Conservation (phyloP, 2,797 vertebrate genomes). For the Cyclopterus lumpus region DNA sequence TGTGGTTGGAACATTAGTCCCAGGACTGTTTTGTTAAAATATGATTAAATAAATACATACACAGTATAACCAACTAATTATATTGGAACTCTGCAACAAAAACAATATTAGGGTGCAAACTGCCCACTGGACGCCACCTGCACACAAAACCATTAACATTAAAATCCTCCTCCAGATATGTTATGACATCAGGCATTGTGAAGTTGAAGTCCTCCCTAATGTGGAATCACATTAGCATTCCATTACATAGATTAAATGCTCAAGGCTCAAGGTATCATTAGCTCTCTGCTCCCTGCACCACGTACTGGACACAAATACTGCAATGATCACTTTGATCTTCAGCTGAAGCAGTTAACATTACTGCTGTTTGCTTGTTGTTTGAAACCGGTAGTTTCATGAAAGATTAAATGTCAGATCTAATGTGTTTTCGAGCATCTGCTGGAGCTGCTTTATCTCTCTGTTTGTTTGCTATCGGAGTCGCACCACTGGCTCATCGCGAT, state of each 20-base stretch:
- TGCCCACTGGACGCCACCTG: constrained; percentile 56
- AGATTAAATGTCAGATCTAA: constrained; percentile 31
- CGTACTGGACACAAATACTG: constrained; percentile 9
- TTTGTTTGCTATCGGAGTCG: constrained; percentile 14
- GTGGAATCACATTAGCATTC: constrained; percentile 41
- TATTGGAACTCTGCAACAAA: background rate
- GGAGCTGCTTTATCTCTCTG: constrained; percentile 16
- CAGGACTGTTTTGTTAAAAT: background rate
- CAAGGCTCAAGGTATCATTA: constrained; percentile 11
- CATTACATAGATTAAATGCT: constrained; percentile 14
- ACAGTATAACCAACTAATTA: background rate
- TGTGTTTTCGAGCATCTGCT: constrained; percentile 25
- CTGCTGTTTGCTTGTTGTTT: constrained; percentile 21
- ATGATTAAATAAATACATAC: background rate
- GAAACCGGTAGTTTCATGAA: constrained; percentile 13
- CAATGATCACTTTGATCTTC: constrained; percentile 6
- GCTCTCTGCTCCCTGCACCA: constrained; percentile 12
- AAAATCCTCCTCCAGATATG: constrained; percentile 19
- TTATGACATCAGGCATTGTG: constrained; percentile 18
- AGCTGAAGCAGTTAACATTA: constrained; percentile 9
- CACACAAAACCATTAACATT: constrained; percentile 45
- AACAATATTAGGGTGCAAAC: constrained; percentile 29
- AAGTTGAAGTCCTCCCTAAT: constrained; percentile 13
- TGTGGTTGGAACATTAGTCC: background rate
- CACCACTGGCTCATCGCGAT: constrained; percentile 22